Base-by-base conservation (phyloP, 2,888 invertebrate genomes). In the Syrphus vitripennis region DNA sequence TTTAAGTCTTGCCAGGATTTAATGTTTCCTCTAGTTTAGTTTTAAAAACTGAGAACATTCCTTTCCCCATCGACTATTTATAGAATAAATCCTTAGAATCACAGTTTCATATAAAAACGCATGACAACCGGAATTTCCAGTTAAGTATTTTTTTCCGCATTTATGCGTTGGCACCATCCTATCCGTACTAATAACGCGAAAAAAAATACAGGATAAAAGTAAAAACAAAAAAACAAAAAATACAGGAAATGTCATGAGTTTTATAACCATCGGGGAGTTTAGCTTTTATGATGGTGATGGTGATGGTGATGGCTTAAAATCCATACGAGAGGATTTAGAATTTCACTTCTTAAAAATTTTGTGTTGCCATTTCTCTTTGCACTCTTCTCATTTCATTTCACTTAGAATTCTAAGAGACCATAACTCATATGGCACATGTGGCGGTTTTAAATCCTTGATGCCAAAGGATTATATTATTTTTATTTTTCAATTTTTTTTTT, bases 221-320 rank as follows among this genome's bases (percentile, higher is more conserved):
- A 19, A n/a, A n/a, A n/a, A n/a, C n/a, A n/a, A n/a, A 19, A 29
- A 34, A 10, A 1, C 12, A 14, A 61, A 29, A 67, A 34, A 16
- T 10, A 59, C 45, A 50, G 12, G 7, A n/a, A 50, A 50, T 50
- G 50, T 50, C 42, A 29, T 2, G 65, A 57, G 10, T 61, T 83
- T 76, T 61, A 67, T 59, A 80, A 77, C 72, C 67, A 80, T 61
- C 71, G 80, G 42, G n/a, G 67, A 71, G 71, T 76, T 71, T 19
- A 71, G 70, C 71, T 80, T 67, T 84, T 80, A 80, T 76, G 71
- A n/a, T n/a, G n/a, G n/a, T n/a, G n/a, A n/a, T n/a, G n/a, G n/a
- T n/a, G n/a, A n/a, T n/a, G n/a, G n/a, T n/a, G n/a, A n/a, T 67
- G 31, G 48, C 5, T 67, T 67, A 31, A 31, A 67, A 24, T 50